Conservation (phyloP, 2,113 vertebrate species). For the Thalassarche chlororhynchos region DNA sequence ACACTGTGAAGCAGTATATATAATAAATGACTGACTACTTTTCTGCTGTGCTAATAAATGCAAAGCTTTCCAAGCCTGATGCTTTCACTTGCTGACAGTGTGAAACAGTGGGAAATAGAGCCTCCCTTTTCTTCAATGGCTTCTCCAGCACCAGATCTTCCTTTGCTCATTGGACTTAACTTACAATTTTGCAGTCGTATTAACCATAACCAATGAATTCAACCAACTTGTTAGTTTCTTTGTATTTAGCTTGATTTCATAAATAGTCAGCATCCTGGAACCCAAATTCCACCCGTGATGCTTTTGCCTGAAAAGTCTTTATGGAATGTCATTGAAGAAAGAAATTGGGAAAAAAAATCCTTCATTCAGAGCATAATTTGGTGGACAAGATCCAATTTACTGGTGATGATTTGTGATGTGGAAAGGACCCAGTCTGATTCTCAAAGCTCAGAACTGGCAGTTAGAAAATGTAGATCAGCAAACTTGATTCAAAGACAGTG, state of each 20-base stretch:
- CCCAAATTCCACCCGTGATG: neutral
- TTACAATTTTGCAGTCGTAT: neutral
- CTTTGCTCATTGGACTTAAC: neutral
- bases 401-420: neutral
- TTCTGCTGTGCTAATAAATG: constrained; percentile 36
- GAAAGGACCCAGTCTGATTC: neutral
- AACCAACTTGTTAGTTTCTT: neutral
- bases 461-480: neutral
- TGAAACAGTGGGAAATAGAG: neutral
- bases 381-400: neutral
- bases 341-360: neutral
- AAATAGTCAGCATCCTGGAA: neutral
- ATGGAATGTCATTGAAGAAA: neutral
- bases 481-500: neutral
- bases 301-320: neutral
- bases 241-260: neutral
- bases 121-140: neutral
- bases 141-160: neutral
- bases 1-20: neutral
- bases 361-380: neutral
- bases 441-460: neutral
- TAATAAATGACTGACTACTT: constrained; percentile 50
- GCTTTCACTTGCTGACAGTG: neutral
- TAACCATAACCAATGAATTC: neutral
- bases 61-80: neutral